Evolutionary conservation across 2,113 vertebrate genomes (phyloP).

Genomic region (Hippocampus abdominalis): DNA sequence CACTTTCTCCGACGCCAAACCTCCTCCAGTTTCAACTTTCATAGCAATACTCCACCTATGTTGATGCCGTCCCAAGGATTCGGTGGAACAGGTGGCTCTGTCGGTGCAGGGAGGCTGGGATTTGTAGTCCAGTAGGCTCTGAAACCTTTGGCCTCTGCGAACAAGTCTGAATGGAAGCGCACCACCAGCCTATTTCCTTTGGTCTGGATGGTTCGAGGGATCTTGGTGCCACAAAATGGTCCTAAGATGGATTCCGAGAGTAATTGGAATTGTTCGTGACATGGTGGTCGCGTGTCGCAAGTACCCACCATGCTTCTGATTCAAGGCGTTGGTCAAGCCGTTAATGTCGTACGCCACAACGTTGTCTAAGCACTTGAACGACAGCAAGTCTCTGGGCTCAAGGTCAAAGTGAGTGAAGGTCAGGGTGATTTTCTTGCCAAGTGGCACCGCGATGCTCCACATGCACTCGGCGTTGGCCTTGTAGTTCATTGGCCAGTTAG

Average conservation of each 20-base stretch:
- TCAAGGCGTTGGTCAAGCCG: slow-evolving; percentile 9
- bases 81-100: slow-evolving; percentile 61
- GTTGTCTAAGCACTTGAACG: slow-evolving; percentile 57
- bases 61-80: slow-evolving; percentile 73
- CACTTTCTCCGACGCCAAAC: no score
- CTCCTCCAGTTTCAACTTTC: not conserved
- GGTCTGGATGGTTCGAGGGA: slow-evolving; percentile 54
- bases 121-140: slow-evolving; percentile 71
- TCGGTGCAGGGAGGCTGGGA: slow-evolving; percentile 55
- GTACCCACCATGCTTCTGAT: slow-evolving; percentile 53
- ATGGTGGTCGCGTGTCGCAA: not conserved
- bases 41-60: slow-evolving; percentile 56
- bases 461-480: slow-evolving; percentile 66
- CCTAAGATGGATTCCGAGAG: slow-evolving; percentile 50
- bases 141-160: slow-evolving; percentile 72
- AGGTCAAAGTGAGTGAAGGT: slow-evolving; percentile 74
- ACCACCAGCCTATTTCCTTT: slow-evolving; percentile 62
- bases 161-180: slow-evolving; percentile 67
- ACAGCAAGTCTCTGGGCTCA: slow-evolving; percentile 52
- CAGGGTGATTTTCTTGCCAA: slow-evolving; percentile 57
- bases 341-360: slow-evolving; percentile 60
- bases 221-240: slow-evolving; percentile 67
- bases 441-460: slow-evolving; percentile 64
- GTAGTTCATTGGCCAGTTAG: slow-evolving; percentile 74
- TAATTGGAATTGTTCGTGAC: not conserved